Base-by-base conservation (phyloP, 1,140 invertebrate species). In the Tetramorium alpestre region DNA sequence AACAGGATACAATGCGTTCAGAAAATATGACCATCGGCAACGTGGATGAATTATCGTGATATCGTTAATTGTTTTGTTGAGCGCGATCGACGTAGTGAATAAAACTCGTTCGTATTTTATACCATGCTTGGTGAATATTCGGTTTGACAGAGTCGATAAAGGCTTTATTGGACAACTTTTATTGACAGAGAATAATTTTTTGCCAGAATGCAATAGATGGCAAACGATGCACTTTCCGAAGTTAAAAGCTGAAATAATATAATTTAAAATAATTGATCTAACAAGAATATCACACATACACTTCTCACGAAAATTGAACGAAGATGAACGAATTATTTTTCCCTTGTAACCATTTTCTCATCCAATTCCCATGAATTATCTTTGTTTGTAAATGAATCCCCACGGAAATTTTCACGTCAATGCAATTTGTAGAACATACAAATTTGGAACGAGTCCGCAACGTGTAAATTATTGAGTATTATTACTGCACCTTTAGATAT, bases 61-160 rank as follows among this genome's bases (percentile, higher is more conserved):
- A 82, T 60, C 4, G 65, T 81, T 72, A 70, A 81, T 72, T 81
- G 78, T 82, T 82, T 73, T 47, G 38, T 58, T n/a, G 25, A 11
- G 2, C 56, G n/a, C 25, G 54, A 82, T 84, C 41, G n/a, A 60
- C 69, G 3, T 7, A 8, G 6, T 25, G 54, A 84, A 58, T 73
- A 73, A 60, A 84, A 49, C 4, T 60, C 38, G 62, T 56, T 82
- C 28, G 41, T 49, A 25, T 38, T 84, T 75, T 73, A 60, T 58
- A 47, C n/a, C 33, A 72, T 69, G n/a, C 28, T 44, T 22, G 22
- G 18, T 33, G 38, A 4, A 51, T 73, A 47, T 73, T 60, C 11
- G 10, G 1, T 60, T 49, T 22, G 28, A 11, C 33, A 11, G 22
- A 73, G 3, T 47, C 51, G 69, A 60, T 72, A n/a, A 60, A 73